Percentiles rank a stretch among this genome's conserved stretches.
Evolutionary conservation across 1,140 invertebrate genomes (phyloP).

Genomic region (Euura lappo): DNA sequence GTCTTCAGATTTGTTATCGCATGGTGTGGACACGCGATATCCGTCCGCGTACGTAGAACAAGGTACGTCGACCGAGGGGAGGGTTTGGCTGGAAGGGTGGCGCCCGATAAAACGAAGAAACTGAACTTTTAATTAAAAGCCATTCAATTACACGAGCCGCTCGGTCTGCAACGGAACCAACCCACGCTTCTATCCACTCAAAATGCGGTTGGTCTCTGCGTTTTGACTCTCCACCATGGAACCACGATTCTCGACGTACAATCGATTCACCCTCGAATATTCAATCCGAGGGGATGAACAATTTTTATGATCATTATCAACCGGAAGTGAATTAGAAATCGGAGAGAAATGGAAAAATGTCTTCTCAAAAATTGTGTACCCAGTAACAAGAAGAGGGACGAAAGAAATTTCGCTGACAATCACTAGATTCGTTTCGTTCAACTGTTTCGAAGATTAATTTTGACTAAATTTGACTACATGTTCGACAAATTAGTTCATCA

Average conservation of each 20-base stretch:
- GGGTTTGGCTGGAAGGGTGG: neutral
- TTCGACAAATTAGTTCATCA: too few species aligned
- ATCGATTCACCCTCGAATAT: neutral
- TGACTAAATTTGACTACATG: too few species aligned
- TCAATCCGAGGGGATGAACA: neutral
- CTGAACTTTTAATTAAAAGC: conserved; percentile 44
- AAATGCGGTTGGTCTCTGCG: neutral
- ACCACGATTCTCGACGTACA: neutral
- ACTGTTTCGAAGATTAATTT: too few species aligned
- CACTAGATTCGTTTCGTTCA: too few species aligned
- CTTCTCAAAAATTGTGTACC: too few species aligned
- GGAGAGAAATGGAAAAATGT: too few species aligned
- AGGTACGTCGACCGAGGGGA: neutral
- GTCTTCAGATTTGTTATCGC: too few species aligned
- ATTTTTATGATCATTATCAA: too few species aligned
- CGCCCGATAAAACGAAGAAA: conserved; percentile 20
- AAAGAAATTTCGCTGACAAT: too few species aligned
- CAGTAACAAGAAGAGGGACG: too few species aligned
- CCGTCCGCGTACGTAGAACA: neutral
- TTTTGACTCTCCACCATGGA: neutral
- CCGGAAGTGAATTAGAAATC: too few species aligned
- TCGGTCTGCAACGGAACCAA: conserved; percentile 1
- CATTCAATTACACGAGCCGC: conserved; percentile 40
- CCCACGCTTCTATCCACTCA: conserved; percentile 3
- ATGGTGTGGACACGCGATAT: neutral